These are phyloP conservation scores for Bolinopsis microptera DNA, from an alignment of 37 sponge, comb jelly and placozoan genomes.

Conservation along the genomic window DNA sequence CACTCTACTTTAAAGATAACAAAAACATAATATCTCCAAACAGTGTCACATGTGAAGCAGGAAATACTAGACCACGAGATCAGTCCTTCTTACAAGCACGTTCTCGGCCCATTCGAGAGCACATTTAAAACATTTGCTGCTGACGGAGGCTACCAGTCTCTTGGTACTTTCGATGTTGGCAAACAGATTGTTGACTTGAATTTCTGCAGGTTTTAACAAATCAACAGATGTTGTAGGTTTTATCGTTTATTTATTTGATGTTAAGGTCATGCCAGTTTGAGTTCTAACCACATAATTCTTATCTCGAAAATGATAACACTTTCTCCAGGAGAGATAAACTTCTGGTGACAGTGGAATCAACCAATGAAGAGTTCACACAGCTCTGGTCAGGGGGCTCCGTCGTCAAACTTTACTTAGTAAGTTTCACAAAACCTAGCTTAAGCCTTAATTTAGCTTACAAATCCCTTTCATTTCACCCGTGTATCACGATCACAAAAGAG, in stretches of 20 bases:
- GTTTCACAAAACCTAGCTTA: not conserved
- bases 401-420: slow-evolving; percentile 40
- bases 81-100: slow-evolving; percentile 51
- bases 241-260: no score
- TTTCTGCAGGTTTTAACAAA: slow-evolving; percentile 45
- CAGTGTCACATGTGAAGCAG: slow-evolving; percentile 51
- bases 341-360: slow-evolving; percentile 19
- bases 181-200: slow-evolving; percentile 47
- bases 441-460: no score
- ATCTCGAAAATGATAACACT: no score
- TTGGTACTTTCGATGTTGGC: slow-evolving; percentile 28
- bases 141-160: slow-evolving; percentile 34
- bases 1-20: not conserved
- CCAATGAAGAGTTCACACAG: slow-evolving; percentile 40
- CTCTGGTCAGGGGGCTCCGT: slow-evolving; percentile 49
- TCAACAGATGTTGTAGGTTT: no score
- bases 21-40: not conserved
- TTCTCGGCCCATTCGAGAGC: slow-evolving; percentile 55
- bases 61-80: slow-evolving; percentile 49
- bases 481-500: no score
- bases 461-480: no score
- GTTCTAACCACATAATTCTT: no score
- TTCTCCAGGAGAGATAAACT: slow-evolving; percentile 32
- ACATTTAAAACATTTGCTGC: slow-evolving; percentile 55
- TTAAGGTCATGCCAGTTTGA: no score